Percentiles rank a stretch among this genome's conserved stretches.
These are phyloP conservation scores for Odontophorus gujanensis DNA, from an alignment of 2,113 vertebrate genomes.

Conservation along the genomic window DNA sequence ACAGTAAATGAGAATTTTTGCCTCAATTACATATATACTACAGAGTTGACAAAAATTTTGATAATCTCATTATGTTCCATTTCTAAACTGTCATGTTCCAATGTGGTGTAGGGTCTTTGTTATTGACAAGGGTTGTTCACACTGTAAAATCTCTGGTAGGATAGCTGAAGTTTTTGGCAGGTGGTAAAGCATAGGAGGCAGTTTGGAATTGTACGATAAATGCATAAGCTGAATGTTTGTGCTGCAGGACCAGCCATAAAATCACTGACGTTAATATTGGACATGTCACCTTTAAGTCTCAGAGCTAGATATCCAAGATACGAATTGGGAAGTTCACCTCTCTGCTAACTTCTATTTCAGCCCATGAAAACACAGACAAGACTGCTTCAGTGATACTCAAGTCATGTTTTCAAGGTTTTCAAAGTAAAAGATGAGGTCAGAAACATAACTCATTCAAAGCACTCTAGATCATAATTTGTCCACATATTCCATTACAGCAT, in stretches of 20 bases:
- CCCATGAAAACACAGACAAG: neutral
- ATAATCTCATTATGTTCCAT: neutral
- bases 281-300: slow-evolving; percentile 16
- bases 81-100: neutral
- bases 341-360: neutral
- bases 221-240: slow-evolving; percentile 31
- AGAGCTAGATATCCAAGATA: slow-evolving; percentile 25
- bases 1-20: neutral
- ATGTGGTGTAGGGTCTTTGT: neutral
- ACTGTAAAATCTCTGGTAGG: neutral
- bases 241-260: slow-evolving; percentile 17
- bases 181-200: neutral
- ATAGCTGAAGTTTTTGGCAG: slow-evolving; percentile 32
- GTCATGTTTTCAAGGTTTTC: neutral
- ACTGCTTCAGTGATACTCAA: neutral
- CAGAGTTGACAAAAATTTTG: neutral
- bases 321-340: neutral
- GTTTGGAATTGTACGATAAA: neutral
- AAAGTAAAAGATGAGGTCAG: neutral
- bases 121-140: neutral
- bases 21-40: neutral
- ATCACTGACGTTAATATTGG: neutral
- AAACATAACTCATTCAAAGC: neutral
- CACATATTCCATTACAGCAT: neutral
- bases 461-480: neutral